These are phyloP conservation scores for Girardia tigrina DNA, from an alignment of 2,888 invertebrate genomes.

Conservation along the genomic window DNA sequence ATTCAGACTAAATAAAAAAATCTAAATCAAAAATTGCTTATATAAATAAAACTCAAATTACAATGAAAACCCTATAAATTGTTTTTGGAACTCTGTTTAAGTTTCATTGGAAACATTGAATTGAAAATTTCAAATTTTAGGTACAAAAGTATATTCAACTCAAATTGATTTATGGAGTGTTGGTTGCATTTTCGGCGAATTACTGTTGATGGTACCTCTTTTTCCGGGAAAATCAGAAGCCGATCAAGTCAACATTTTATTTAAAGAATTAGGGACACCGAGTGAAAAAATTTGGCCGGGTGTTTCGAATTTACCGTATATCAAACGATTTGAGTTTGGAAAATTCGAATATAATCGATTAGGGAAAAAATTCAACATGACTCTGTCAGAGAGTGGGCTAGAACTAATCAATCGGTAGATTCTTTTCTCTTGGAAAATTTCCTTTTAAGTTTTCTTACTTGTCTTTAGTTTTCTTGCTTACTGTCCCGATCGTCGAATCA, in stretches of 20 bases:
- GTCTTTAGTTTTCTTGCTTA: conserved; percentile 66
- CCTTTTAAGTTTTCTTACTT: background rate
- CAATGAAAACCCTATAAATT: too few relatives aligned
- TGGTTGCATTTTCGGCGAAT: conserved; percentile 93
- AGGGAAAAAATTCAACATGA: conserved; percentile 55
- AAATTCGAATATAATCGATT: conserved; percentile 61
- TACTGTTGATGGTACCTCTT: conserved; percentile 79
- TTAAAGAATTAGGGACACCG: conserved; percentile 79
- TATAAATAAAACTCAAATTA: too few relatives aligned
- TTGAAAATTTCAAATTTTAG: conserved; percentile 54
- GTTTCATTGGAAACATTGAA: background rate
- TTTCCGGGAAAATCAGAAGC: conserved; percentile 92
- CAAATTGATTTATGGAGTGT: conserved; percentile 92
- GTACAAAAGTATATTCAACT: conserved; percentile 72
- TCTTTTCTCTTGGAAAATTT: background rate
- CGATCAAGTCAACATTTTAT: conserved; percentile 81
- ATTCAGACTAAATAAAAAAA: too few relatives aligned
- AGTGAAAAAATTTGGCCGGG: conserved; percentile 90
- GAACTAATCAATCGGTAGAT: conserved; percentile 15
- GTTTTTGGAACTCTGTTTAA: too few relatives aligned
- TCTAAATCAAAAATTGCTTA: too few relatives aligned
- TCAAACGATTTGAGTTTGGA: conserved; percentile 76
- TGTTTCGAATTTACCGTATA: conserved; percentile 73
- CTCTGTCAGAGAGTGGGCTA: background rate
- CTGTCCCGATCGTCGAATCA: conserved; percentile 70